These are phyloP conservation scores for Ophion ventricosus DNA, from an alignment of 2,888 invertebrate genomes.

Conservation along the genomic window DNA sequence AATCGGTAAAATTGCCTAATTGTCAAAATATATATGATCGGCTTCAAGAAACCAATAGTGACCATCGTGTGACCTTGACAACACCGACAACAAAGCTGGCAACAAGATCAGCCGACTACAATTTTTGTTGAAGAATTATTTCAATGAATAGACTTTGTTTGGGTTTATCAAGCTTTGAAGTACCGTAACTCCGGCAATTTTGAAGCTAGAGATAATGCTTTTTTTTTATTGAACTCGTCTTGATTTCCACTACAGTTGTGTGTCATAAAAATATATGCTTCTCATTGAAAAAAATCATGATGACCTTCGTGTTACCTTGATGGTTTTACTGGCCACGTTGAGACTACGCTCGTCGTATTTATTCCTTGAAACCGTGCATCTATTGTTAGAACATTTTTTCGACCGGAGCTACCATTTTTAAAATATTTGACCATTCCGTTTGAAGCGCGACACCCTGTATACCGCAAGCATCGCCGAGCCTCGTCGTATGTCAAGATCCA, in stretches of 20 bases:
- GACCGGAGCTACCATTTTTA: neutral
- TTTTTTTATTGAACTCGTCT: too few relatives aligned
- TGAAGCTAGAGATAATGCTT: too few relatives aligned
- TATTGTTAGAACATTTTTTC: neutral
- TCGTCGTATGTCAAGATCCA: constrained; percentile 3
- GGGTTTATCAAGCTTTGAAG: too few relatives aligned
- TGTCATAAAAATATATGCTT: too few relatives aligned
- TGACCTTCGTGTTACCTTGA: neutral
- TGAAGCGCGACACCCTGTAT: neutral
- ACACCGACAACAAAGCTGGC: neutral
- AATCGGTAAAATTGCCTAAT: neutral
- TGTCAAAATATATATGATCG: neutral
- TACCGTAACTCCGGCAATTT: too few relatives aligned
- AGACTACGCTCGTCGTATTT: neutral
- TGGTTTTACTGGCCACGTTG: neutral
- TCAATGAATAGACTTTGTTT: neutral
- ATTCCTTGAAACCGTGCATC: neutral
- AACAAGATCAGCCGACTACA: neutral
- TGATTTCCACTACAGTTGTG: too few relatives aligned
- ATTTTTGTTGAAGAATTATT: neutral
- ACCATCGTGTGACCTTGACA: neutral
- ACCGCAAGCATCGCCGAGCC: constrained; percentile 17
- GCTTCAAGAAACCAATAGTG: neutral
- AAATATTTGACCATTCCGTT: neutral
- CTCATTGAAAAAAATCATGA: neutral